Percentiles rank a stretch among this genome's conserved stretches.
Evolutionary conservation across 1,140 invertebrate species (phyloP).

Genomic region (Euborellia annulipes): DNA sequence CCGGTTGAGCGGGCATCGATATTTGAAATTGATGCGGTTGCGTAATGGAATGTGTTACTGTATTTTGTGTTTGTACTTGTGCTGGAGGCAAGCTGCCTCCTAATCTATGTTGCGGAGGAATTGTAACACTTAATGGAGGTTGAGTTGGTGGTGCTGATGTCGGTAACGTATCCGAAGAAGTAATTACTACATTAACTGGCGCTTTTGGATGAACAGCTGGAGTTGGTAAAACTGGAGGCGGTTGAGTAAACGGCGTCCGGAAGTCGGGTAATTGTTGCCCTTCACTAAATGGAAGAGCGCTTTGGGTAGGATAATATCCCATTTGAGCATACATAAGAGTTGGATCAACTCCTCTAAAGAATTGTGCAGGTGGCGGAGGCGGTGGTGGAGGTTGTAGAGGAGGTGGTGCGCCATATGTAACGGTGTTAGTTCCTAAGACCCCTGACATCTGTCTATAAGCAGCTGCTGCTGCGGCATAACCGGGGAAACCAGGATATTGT

Average conservation of each 20-base stretch:
- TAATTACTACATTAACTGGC: conserved; percentile 62
- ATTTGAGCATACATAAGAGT: conserved; percentile 21
- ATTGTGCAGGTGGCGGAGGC: conserved; percentile 7
- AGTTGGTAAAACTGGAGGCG: conserved; percentile 13
- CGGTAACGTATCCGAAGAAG: conserved; percentile 57
- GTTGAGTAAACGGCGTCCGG: conserved; percentile 4
- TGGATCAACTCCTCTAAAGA: conserved; percentile 7
- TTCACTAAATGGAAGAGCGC: conserved; percentile 25
- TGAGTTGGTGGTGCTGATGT: conserved; percentile 33
- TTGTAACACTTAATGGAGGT: conserved; percentile 49
- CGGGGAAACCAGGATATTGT: conserved; percentile 4
- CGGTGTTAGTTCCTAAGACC: conserved; percentile 9
- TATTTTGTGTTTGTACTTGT: neutral
- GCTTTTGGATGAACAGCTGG: conserved; percentile 20
- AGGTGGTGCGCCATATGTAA: conserved; percentile 18
- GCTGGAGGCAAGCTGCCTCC: conserved; percentile 20
- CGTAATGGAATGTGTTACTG: conserved; percentile 7
- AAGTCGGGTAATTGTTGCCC: conserved; percentile 22
- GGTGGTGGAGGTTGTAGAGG: conserved; percentile 18
- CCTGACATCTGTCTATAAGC: conserved; percentile 8
- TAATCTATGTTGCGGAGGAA: conserved; percentile 55
- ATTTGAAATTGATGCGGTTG: conserved; percentile 53
- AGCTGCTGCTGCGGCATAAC: neutral
- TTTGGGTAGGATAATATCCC: conserved; percentile 19
- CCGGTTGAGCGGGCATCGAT: conserved; percentile 32